phyloP scores from a whole-genome alignment of 30 jellyfish, hydroid and myxozoan species.

The Pelagia noctiluca region DNA sequence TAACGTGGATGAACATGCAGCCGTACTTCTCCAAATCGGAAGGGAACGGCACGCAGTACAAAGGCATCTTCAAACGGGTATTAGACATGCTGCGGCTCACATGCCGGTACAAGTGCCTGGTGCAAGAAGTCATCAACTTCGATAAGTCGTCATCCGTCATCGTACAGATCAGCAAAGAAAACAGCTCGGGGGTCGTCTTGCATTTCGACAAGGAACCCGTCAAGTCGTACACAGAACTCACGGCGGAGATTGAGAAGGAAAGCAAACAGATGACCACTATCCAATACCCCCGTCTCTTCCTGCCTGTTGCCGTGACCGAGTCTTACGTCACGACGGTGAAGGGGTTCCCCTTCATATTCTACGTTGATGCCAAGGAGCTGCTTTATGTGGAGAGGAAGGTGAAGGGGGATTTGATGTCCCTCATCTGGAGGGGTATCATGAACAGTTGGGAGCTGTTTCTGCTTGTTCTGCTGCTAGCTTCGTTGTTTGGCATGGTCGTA shows the following conservation, averaged over 20 bases:
- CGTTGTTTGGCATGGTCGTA: conserved; percentile 30
- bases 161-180: background rate
- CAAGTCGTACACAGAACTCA: conserved; percentile 11
- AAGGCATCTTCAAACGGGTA: conserved; percentile 13
- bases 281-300: conserved; percentile 11
- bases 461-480: conserved; percentile 30
- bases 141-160: background rate
- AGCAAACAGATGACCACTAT: conserved; percentile 1
- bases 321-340: conserved; percentile 1
- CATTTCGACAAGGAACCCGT: conserved; percentile 26
- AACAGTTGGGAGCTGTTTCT: conserved; percentile 39
- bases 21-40: conserved; percentile 30
- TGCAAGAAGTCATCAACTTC: background rate
- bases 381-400: conserved; percentile 30
- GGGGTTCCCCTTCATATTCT: conserved; percentile 52
- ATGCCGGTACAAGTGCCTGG: conserved; percentile 19
- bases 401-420: conserved; percentile 24
- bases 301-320: conserved; percentile 50
- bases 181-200: background rate
- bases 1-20: conserved; percentile 14
- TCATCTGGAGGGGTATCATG: conserved; percentile 33
- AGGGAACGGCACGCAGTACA: conserved; percentile 10
- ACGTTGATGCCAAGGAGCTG: conserved; percentile 13
- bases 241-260: background rate
- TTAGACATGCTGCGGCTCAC: conserved; percentile 23